Conservation (phyloP, 2,113 vertebrate species). For the Carassius gibelio region DNA sequence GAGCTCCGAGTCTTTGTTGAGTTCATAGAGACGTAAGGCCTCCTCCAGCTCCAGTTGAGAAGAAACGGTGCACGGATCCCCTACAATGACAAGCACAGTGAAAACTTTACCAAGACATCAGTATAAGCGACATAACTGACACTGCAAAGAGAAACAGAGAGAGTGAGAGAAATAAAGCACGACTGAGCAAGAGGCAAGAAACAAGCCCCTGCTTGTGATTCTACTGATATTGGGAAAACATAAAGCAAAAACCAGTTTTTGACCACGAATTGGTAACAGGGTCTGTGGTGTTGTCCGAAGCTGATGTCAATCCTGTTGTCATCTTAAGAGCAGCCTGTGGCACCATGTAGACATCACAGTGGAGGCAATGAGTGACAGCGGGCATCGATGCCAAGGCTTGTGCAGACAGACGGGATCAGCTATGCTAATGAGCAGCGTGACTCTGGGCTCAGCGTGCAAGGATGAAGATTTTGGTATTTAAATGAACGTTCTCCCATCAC, state of each 20-base stretch:
- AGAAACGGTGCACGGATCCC: conserved; percentile 96
- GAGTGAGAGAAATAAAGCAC: background rate
- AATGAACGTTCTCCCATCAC: conserved; percentile 4
- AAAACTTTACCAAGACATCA: conserved; percentile 17
- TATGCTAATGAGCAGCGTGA: conserved; percentile 21
- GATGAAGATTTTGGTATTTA: conserved; percentile 30
- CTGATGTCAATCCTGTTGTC: conserved; percentile 22
- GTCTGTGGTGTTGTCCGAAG: background rate
- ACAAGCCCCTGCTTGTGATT: background rate
- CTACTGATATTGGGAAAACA: background rate
- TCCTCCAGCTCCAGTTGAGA: conserved; percentile 98
- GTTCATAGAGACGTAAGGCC: conserved; percentile 93
- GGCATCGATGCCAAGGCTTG: background rate
- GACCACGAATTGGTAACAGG: background rate
- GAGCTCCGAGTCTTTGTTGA: conserved; percentile 98
- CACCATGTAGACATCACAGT: background rate
- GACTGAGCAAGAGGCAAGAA: background rate
- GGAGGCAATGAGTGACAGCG: conserved; percentile 2
- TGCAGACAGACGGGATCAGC: conserved; percentile 7
- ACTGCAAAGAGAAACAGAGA: background rate
- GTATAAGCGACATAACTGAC: conserved; percentile 25
- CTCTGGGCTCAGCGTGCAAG: conserved; percentile 19
- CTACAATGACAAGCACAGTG: conserved; percentile 68
- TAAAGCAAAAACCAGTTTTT: background rate
- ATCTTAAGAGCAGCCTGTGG: conserved; percentile 3